These are phyloP conservation scores for Arctia plantaginis DNA, from an alignment of 2,888 invertebrate genomes.

Conservation along the genomic window DNA sequence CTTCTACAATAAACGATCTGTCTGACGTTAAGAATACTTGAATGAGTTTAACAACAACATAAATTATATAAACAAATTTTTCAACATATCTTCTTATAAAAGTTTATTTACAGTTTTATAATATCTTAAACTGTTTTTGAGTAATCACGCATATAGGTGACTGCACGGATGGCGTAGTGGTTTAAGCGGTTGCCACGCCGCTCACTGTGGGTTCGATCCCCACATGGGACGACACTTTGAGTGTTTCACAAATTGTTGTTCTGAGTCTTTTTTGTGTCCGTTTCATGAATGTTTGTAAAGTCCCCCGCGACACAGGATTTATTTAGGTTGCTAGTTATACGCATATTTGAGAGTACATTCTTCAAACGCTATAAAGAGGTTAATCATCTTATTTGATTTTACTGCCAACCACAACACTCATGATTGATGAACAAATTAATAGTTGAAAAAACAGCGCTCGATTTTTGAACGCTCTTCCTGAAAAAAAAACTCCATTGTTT, in stretches of 20 bases:
- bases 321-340: conserved; percentile 13
- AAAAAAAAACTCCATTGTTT: conserved; percentile 17
- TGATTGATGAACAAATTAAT: conserved; percentile 46
- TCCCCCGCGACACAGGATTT: too few relatives aligned
- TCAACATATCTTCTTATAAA: background rate
- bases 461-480: background rate
- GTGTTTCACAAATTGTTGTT: too few relatives aligned
- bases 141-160: background rate
- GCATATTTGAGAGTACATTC: conserved; percentile 14
- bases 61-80: background rate
- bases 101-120: background rate
- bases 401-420: conserved; percentile 44
- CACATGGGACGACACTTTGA: too few relatives aligned
- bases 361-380: conserved; percentile 35
- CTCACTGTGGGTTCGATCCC: too few relatives aligned
- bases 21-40: background rate
- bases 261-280: too few relatives aligned
- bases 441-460: conserved; percentile 21
- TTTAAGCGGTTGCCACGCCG: too few relatives aligned
- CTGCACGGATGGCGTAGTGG: too few relatives aligned
- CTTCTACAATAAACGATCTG: too few relatives aligned
- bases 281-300: too few relatives aligned
- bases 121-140: background rate
- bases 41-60: background rate
- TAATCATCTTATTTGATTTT: conserved; percentile 39